Percentiles rank a stretch among this genome's conserved stretches.
Evolutionary conservation across 1,140 invertebrate species (phyloP).

Genomic region (Drosophila kohkoa): DNA sequence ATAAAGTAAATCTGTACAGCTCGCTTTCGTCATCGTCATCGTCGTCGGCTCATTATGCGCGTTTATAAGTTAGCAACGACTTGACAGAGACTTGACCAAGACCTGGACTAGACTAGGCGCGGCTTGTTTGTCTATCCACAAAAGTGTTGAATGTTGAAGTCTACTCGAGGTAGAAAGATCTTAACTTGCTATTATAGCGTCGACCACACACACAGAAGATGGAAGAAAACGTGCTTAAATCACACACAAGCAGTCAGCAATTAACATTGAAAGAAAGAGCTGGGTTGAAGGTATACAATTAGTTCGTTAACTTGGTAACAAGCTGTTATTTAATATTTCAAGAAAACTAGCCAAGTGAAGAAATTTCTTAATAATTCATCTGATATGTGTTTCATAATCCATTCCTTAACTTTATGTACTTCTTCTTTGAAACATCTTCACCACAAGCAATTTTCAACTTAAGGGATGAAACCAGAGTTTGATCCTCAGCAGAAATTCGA

Average conservation of each 20-base stretch:
- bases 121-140: slow-evolving; percentile 39
- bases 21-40: slow-evolving; percentile 66
- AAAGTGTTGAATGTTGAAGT: slow-evolving; percentile 29
- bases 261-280: neutral
- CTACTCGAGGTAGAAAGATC: slow-evolving; percentile 1
- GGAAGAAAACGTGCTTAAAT: slow-evolving; percentile 3
- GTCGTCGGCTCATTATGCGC: slow-evolving; percentile 4
- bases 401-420: no score
- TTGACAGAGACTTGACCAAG: neutral
- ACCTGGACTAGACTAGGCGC: slow-evolving; percentile 24
- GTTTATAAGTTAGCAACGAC: neutral
- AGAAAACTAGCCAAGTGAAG: neutral
- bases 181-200: neutral
- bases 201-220: slow-evolving; percentile 3
- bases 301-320: neutral
- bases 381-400: neutral
- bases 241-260: neutral
- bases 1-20: slow-evolving; percentile 35
- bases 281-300: neutral
- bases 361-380: neutral
- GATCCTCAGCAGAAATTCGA: neutral
- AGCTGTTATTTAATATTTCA: neutral
- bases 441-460: no score
- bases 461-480: neutral
- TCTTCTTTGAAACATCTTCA: no score